These are phyloP conservation scores for Salpingus planirostris DNA, from an alignment of 2,888 invertebrate species.

Conservation along the genomic window DNA sequence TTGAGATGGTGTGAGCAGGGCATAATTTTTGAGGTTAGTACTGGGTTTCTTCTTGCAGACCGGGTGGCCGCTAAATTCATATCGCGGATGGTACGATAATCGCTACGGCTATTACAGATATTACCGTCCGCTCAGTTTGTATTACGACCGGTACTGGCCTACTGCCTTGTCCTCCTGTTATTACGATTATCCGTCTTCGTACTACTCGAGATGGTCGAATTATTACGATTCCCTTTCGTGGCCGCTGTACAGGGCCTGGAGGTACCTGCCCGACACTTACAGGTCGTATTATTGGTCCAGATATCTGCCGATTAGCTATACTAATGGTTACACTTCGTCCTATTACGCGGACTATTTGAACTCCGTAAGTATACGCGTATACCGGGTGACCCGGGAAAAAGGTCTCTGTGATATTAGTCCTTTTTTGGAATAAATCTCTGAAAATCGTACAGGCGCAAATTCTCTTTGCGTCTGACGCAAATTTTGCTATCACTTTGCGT, in stretches of 20 bases:
- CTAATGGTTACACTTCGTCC: slow-evolving; percentile 4
- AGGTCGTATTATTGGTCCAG: slow-evolving; percentile 11
- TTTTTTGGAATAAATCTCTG: no score
- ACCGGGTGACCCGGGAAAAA: no score
- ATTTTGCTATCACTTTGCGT: no score
- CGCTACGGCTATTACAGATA: slow-evolving; percentile 16
- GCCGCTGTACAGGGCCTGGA: slow-evolving; percentile 3
- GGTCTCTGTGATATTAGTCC: no score
- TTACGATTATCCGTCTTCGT: slow-evolving; percentile 22
- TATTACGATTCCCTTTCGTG: slow-evolving; percentile 1
- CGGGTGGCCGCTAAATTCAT: slow-evolving; percentile 4
- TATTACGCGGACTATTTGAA: slow-evolving; percentile 7
- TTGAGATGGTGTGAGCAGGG: no score
- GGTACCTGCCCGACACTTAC: slow-evolving; percentile 4
- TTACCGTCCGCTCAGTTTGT: slow-evolving; percentile 25
- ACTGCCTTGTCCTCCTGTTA: slow-evolving; percentile 12
- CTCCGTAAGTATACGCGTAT: slow-evolving; percentile 14
- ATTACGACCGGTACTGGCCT: slow-evolving; percentile 23
- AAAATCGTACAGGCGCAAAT: no score
- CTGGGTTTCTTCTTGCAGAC: no score
- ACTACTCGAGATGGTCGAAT: neutral
- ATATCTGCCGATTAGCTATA: slow-evolving; percentile 11
- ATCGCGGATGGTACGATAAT: slow-evolving; percentile 8
- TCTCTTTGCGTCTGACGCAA: no score
- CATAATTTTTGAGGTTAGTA: no score